Conservation (phyloP, 2,113 vertebrate genomes). For the Mellivora capensis region DNA sequence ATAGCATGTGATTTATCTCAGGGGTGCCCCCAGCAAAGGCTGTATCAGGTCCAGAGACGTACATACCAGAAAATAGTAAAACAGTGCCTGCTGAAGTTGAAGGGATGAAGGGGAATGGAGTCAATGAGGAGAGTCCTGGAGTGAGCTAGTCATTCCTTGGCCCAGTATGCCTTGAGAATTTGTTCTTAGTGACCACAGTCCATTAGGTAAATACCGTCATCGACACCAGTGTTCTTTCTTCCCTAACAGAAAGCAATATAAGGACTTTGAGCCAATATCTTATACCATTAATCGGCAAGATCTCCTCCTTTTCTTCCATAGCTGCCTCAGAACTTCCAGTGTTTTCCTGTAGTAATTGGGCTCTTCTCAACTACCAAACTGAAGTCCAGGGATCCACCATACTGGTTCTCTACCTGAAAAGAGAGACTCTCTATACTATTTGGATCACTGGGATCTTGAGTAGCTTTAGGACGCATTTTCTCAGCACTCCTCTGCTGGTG, state of each 20-base stretch:
- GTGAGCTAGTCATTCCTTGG: background rate
- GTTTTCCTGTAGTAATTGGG: background rate
- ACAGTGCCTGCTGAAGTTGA: background rate
- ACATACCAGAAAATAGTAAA: background rate
- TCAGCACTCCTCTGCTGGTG: constrained; percentile 51
- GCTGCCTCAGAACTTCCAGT: background rate
- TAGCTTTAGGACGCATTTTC: background rate
- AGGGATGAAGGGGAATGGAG: background rate
- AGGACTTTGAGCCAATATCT: background rate
- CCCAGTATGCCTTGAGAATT: background rate
- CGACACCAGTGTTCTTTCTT: background rate
- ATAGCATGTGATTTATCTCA: background rate
- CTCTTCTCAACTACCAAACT: background rate
- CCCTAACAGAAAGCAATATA: background rate
- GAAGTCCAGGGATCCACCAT: background rate
- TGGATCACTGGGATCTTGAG: background rate
- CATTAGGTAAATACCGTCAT: background rate
- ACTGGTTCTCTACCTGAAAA: background rate
- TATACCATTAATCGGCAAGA: background rate
- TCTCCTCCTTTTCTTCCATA: background rate
- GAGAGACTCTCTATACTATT: background rate
- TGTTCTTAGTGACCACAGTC: background rate
- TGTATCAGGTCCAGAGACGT: background rate
- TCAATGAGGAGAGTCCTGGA: background rate
- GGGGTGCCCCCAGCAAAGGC: background rate